Base-by-base conservation (phyloP, 1,140 invertebrate genomes). In the Anastrepha ludens region DNA sequence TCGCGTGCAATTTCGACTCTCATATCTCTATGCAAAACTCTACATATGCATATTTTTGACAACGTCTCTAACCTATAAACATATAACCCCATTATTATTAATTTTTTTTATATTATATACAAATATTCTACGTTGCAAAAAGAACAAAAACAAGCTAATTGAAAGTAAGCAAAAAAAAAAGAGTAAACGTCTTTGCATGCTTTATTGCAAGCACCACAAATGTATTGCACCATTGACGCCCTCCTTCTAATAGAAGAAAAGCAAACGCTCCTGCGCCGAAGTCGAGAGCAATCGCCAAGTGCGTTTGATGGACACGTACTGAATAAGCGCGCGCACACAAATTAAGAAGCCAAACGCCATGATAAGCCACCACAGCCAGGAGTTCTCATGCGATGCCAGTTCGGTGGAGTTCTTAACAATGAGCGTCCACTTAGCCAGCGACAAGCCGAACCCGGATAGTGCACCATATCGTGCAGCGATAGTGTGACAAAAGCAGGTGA, bases 401-500 rank as follows among this genome's bases (percentile, higher is more conserved):
- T 97, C 97, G 87, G 97, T 97, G 87, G 97, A 97, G 91, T 97
- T 96, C 93, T 98, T 98, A 3, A 98, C 97, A 91, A 98, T 98
- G 65, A 98, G 95, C 41, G 97, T 98, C 98, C 98, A 98, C 94
- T 99, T 98, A 88, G 97, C 97, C 88, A 98, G 94, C 11, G 97
- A 98, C 8, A 99, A 94, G 7, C 98, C 98, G 92, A 99, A 98
- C 64, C 98, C 98, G 87, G 98, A 97, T 29, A 99, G 93, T 7
- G 98, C 98, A 70, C 98, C 98, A 93, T 98, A 98, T 90, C 98
- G 95, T 64, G 97, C 98, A 70, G 98, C 98, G 91, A 98, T 97
- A 62, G 98, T 98, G 92, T 98, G 97, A 93, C 97, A 98, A 94
- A 98, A 97, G 91, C 98, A 98, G 95, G 98, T 97, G 86, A 98